Base-by-base conservation (phyloP, 2,888 invertebrate species). In the Euphydryas editha region DNA sequence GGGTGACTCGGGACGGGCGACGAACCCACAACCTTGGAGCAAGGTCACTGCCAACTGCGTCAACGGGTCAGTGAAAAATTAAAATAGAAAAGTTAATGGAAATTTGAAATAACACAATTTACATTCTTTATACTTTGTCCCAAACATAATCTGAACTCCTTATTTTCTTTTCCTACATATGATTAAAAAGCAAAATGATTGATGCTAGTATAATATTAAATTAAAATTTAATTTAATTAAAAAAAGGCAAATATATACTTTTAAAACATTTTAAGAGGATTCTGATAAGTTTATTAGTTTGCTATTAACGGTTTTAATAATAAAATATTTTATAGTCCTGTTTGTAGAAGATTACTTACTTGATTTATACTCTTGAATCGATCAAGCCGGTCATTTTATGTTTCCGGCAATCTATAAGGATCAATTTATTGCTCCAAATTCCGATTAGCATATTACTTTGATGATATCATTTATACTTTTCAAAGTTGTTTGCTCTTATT, bases 291-390 rank as follows among this genome's bases (percentile, higher is more conserved):
- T 17, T 36, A 54, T 54, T 30, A 36, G n/a, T 36, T 36, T 36
- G 11, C 17, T 36, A 54, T 54, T 18, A 62, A 62, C 42, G 46
- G 51, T 59, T 65, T 7, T 37, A 55, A 44, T 24, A 18, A 36
- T n/a, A 13, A 37, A 5, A 46, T 59, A 59, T 13, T 46, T 13
- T 36, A 36, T 59, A 59, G 15, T 24, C 54, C 54, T 17, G 54
- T 54, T 54, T 36, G 30, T 11, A n/a, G 15, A 15, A n/a, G 3
- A 15, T 36, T 49, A 49, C 20, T 36, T 39, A 42, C 15, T 47
- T n/a, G 49, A 63, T 58, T 58, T 58, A 56, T 58, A 18, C 18
- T 24, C 49, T 39, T 36, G 39, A 49, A 49, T 58, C 39, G 42
- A 58, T 63, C 39, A 49, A 51, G 15, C 42, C 20, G 1, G 30